Conservation (phyloP, 2,797 vertebrate species). For the Gastrophryne carolinensis region DNA sequence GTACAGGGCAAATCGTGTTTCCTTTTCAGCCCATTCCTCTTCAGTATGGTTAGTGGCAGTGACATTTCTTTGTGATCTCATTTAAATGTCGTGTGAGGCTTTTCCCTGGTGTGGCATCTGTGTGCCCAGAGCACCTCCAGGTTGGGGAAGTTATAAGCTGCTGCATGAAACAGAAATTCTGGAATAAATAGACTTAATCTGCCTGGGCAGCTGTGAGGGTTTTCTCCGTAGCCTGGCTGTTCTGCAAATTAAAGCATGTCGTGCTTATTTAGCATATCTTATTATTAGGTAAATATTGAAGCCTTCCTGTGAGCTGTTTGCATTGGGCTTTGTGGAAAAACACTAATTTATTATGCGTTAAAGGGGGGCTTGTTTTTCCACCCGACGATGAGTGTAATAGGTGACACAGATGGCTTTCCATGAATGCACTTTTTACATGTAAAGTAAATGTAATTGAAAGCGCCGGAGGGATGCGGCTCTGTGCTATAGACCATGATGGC, state of each 20-base stretch:
- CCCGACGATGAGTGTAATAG: neutral
- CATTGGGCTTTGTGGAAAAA: neutral
- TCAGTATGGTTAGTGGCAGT: neutral
- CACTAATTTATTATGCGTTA: neutral
- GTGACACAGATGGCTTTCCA: neutral
- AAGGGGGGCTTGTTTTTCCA: neutral
- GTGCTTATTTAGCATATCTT: neutral
- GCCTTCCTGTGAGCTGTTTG: neutral
- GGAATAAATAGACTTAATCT: neutral
- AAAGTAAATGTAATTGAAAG: neutral
- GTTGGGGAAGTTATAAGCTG: neutral
- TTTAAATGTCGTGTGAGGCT: neutral
- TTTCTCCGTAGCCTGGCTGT: neutral
- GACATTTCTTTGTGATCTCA: neutral
- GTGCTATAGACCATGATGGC: no score
- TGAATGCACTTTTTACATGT: neutral
- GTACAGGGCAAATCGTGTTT: neutral
- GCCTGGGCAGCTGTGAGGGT: neutral
- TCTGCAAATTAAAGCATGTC: neutral
- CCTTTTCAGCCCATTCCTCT: neutral
- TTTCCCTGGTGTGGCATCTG: neutral
- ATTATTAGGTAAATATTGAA: neutral
- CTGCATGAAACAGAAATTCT: neutral
- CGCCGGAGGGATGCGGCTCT: neutral
- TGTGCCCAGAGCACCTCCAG: neutral